A percentile compares a stretch with the other conserved stretches of the same genome.
phyloP scores from a whole-genome alignment of 2,797 vertebrate genomes.

The Petrocephalus sullivani region DNA sequence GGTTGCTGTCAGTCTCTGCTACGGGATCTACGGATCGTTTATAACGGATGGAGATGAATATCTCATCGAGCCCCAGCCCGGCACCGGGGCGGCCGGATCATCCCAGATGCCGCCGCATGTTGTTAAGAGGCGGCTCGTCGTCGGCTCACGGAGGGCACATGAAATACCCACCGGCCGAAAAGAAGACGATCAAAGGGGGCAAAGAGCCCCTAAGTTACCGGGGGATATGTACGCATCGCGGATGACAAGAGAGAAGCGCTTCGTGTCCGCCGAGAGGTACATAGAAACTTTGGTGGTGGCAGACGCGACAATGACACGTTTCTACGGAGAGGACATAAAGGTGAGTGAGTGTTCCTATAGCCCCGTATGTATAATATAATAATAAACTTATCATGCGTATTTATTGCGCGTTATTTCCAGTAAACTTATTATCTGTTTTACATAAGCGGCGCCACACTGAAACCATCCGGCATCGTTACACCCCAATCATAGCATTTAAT shows the following conservation, averaged over 20 bases:
- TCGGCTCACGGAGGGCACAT: neutral
- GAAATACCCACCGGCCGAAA: constrained; percentile 36
- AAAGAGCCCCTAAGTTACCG: constrained; percentile 42
- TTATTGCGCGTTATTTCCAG: neutral
- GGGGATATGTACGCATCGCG: constrained; percentile 37
- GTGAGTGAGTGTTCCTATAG: constrained; percentile 47
- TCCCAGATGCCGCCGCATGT: constrained; percentile 62
- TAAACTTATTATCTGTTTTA: neutral
- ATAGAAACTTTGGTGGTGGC: constrained; percentile 90
- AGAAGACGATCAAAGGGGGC: constrained; percentile 28
- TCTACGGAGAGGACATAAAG: constrained; percentile 86
- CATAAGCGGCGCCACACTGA: neutral
- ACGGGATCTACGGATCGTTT: constrained; percentile 78
- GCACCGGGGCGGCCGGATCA: constrained; percentile 21
- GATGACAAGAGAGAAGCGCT: constrained; percentile 59
- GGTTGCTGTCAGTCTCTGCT: constrained; percentile 80
- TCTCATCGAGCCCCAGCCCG: constrained; percentile 68
- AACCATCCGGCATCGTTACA: neutral
- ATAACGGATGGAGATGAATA: constrained; percentile 73
- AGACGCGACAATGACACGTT: constrained; percentile 79
- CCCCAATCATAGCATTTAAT: neutral
- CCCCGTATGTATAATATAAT: neutral
- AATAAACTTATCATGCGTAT: neutral
- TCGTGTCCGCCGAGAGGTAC: constrained; percentile 83
- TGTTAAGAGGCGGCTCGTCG: constrained; percentile 59